Evolutionary conservation across 2,888 invertebrate genomes (phyloP), one percentile per base, ranked within the genome.

Genomic region (Ornithoptera priamus): DNA sequence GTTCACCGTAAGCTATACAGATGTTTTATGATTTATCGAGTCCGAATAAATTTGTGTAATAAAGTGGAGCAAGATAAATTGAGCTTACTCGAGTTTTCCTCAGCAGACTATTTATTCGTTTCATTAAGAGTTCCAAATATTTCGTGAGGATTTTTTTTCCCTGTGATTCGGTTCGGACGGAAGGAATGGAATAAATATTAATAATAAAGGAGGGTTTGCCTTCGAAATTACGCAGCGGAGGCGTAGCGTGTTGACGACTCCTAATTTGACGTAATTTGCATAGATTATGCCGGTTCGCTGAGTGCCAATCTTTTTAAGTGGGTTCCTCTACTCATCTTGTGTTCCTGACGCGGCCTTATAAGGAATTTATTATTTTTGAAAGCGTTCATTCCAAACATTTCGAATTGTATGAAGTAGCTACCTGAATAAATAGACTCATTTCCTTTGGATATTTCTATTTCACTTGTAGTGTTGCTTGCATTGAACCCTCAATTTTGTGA

Each of bases 281-380:
- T 92, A 90, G 92, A 92, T 92, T 92, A 92, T 91, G 87, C 90
- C 90, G 86, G 89, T 83, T 88, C 91, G 92, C 85, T 92, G 92
- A 92, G 92, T 92, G 92, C 88, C 92, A 92, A 92, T 92, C 91
- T 92, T 91, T 92, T 89, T 87, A 92, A 92, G 92, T 92, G 92
- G 90, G 90, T 86, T 88, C 87, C 87, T 88, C 85, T 84, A 89
- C 90, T 89, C 88, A 88, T 89, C 88, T 87, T 89, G 88, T 85
- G 89, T 88, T 86, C 79, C 87, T 86, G 81, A 83, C 85, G 84
- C 81, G 84, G 85, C 81, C 82, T 86, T 85, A 85, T 86, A 84
- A 83, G 83, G 85, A 85, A 85, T 88, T 90, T 89, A 88, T 91
- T 90, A 90, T 88, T 84, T 86, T 78, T 80, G 77, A 84, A 81